Base-by-base conservation (phyloP, 2,797 vertebrate genomes). In the Octomys mimax region DNA sequence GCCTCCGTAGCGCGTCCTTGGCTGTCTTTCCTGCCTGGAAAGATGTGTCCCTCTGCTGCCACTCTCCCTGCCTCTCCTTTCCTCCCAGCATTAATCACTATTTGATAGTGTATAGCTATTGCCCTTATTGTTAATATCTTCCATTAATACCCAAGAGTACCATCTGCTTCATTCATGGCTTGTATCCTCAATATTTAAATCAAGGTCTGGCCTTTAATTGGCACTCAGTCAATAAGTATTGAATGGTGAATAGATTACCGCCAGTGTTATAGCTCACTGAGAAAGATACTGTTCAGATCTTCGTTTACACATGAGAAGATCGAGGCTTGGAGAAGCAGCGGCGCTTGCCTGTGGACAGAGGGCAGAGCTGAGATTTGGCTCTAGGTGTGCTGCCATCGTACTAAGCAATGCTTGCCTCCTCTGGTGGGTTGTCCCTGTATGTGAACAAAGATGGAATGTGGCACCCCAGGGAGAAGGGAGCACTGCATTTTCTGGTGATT, bases 261-360 rank as follows among this genome's bases (percentile, higher is more conserved):
- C 36, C 52, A 49, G 33, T 33, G 61, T 92, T 62, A 85, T 6
- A 57, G 70, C 66, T 94, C 21, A 28, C 16, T 11, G 59, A 91
- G 54, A 82, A n/a, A 52, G 81, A 70, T 68, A 77, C n/a, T 88
- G 14, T 21, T 79, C 31, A 31, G 46, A 61, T 73, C 24, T 86
- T 84, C 91, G 86, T 87, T 86, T 68, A 77, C 71, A 92, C 28
- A 24, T 6, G 59, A 93, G 87, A 70, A 90, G 61, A 82, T 5
- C n/a, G 22, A 94, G 81, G 16, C 49, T 97, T 64, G 46, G 52
- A 90, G 73, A 91, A 70, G 61, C 19, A 36, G 36, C n/a, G 54
- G 42, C 36, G 28, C 0, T 13, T 82, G 77, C 22, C 54, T 73
- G 10, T 42, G 46, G 71, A 36, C 12, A 49, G 54, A 73, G 54